Base-by-base conservation (phyloP, 2,888 invertebrate genomes). In the Polydesmus complanatus region DNA sequence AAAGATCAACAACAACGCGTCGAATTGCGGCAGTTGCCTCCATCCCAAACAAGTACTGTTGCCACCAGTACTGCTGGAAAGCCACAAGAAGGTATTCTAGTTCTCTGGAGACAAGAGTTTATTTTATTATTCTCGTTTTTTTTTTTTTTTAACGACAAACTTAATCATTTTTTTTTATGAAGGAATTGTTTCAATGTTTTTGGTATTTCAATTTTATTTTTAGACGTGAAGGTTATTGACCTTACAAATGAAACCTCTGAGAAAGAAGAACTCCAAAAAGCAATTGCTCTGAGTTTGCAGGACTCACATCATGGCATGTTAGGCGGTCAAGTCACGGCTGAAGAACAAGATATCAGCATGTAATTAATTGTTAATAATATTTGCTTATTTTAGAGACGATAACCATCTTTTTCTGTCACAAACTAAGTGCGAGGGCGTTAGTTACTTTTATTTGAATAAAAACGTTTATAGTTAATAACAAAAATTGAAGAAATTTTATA, bases 301-400 rank as follows among this genome's bases (percentile, higher is more conserved):
- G 73, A 73, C 55, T 70, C 71, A 61, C 71, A 73, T 61, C 65
- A 66, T 26, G 69, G 68, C 22, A 69, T 68, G 48, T 68, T 74
- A 27, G 74, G 73, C 22, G 74, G 74, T 22, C 73, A 74, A 61
- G 67, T 70, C 3, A 70, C 73, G 1, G 67, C 71, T 47, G 74
- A 74, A 64, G 73, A 74, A 64, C 74, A 74, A 65, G 75, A 75
- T 64, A 73, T 75, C 49, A 74, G 73, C 69, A 69, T 73, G 73
- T 73, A 63, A 21, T 54, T 53, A 51, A 51, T 51, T n/a, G 8
- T 51, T 51, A 51, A 14, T 22, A 21, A n/a, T 51, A 19, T 5
- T 37, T 37, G 37, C 14, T 37, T 37, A 37, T 37, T 37, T 37
- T 37, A 8, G n/a, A n/a, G n/a, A n/a, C n/a, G n/a, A n/a, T n/a